These are phyloP conservation scores for Ophion ventricosus DNA, from an alignment of 2,888 invertebrate genomes.

Conservation along the genomic window DNA sequence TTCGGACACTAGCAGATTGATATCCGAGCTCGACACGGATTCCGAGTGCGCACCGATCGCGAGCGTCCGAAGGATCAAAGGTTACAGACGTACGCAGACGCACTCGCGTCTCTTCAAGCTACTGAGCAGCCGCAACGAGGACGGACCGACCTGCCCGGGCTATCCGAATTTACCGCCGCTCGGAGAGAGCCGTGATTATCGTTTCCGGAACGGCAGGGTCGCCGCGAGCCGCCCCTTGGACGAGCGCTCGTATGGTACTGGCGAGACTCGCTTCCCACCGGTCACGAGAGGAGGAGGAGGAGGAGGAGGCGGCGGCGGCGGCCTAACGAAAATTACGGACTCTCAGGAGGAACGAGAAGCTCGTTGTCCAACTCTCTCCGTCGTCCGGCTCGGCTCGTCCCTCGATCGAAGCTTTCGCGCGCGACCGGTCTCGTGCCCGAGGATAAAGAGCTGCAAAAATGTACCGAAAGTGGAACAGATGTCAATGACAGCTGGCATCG, in stretches of 20 bases:
- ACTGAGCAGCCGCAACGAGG: slow-evolving; percentile 86
- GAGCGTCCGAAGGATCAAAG: slow-evolving; percentile 84
- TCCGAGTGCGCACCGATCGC: slow-evolving; percentile 84
- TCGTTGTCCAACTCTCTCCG: not conserved
- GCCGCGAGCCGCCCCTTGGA: too few relatives aligned
- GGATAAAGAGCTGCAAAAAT: slow-evolving; percentile 86
- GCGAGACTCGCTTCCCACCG: not conserved
- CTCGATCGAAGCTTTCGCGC: slow-evolving; percentile 82
- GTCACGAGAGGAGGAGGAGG: too few relatives aligned
- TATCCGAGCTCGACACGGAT: slow-evolving; percentile 88
- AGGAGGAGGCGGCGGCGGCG: too few relatives aligned
- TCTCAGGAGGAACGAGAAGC: not conserved
- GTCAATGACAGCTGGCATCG: not conserved
- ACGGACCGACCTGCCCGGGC: slow-evolving; percentile 66
- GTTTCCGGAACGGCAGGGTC: not conserved
- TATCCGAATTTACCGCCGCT: not conserved
- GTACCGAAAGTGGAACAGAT: slow-evolving; percentile 74
- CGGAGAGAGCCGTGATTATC: not conserved
- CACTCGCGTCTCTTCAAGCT: slow-evolving; percentile 89
- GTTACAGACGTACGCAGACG: slow-evolving; percentile 89
- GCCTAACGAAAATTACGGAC: not conserved
- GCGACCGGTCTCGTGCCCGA: slow-evolving; percentile 86
- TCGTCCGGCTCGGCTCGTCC: slow-evolving; percentile 14
- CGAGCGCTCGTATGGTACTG: not conserved
- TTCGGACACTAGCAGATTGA: slow-evolving; percentile 88